Percentiles rank a stretch among this genome's conserved stretches.
These are phyloP conservation scores for Toxotes lorentzi DNA, from an alignment of 2,797 vertebrate species.

Conservation along the genomic window DNA sequence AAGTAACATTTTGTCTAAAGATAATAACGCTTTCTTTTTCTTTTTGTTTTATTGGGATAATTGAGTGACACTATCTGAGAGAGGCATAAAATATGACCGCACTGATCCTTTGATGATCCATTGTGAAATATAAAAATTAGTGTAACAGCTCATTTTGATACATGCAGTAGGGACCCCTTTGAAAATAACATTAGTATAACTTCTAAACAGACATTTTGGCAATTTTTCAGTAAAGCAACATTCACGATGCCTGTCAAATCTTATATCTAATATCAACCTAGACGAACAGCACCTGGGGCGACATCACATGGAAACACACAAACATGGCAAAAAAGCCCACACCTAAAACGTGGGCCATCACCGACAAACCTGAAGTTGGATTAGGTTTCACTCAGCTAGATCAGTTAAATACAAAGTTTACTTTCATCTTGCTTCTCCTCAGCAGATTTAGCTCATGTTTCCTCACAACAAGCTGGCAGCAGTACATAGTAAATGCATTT, in stretches of 20 bases:
- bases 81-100: not conserved
- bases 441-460: constrained; percentile 40
- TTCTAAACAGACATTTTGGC: not conserved
- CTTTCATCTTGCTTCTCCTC: constrained; percentile 15
- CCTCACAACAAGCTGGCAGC: constrained; percentile 1
- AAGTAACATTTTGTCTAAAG: not conserved
- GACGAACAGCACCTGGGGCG: not conserved
- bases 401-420: constrained; percentile 1
- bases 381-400: not conserved
- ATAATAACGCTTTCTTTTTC: not conserved
- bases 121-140: not conserved
- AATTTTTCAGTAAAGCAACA: not conserved
- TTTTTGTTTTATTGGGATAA: no score
- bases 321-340: not conserved
- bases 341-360: not conserved
- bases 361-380: not conserved
- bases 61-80: not conserved
- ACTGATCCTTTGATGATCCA: not conserved
- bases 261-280: not conserved
- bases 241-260: not conserved
- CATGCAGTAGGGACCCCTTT: not conserved
- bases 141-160: not conserved
- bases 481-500: constrained; percentile 12
- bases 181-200: not conserved
- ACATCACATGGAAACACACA: not conserved